Conservation (phyloP, 2,797 vertebrate genomes). For the Sebastiscus albofasciatus region DNA sequence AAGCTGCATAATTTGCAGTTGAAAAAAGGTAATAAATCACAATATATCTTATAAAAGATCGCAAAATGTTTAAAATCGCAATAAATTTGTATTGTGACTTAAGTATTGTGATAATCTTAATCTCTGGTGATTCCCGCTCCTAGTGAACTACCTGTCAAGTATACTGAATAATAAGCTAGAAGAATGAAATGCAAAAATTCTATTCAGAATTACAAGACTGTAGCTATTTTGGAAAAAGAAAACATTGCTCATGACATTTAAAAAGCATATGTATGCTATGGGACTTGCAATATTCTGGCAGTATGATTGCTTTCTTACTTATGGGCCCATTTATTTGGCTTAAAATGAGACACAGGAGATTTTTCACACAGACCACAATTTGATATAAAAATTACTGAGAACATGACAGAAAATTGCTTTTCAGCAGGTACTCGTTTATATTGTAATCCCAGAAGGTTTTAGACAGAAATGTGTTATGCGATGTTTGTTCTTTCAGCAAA, state of each 20-base stretch:
- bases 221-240: not conserved
- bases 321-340: slow-evolving; percentile 1
- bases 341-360: not conserved
- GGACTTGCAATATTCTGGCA: not conserved
- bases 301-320: slow-evolving; percentile 7
- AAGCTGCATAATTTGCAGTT: not conserved
- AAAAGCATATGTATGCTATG: not conserved
- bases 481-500: not conserved
- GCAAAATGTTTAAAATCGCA: not conserved
- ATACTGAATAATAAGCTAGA: not conserved
- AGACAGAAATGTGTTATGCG: not conserved
- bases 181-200: slow-evolving; percentile 13
- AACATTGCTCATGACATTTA: not conserved
- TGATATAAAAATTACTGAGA: not conserved
- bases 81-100: not conserved
- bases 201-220: not conserved
- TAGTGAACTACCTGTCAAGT: not conserved
- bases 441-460: not conserved
- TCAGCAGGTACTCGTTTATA: not conserved
- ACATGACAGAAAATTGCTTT: not conserved
- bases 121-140: not conserved
- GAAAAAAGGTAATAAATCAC: not conserved
- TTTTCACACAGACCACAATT: not conserved
- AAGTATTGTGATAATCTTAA: not conserved
- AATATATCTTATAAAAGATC: not conserved